Conservation (phyloP, 2,113 vertebrate genomes). For the Sorex araneus region DNA sequence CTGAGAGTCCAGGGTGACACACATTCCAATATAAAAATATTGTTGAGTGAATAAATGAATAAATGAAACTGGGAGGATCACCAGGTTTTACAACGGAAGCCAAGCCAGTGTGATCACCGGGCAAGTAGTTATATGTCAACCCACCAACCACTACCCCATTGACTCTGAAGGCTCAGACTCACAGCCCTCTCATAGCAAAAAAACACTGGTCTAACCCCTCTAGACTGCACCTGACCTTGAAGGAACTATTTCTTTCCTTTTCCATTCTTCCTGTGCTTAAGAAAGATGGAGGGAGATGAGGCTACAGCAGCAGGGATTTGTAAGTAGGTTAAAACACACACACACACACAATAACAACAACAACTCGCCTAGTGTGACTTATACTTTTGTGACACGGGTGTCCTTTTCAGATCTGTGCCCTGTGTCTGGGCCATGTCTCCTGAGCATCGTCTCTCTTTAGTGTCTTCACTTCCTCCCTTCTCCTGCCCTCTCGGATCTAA, state of each 20-base stretch:
- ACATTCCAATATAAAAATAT: background rate
- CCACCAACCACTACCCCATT: background rate
- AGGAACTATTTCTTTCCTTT: background rate
- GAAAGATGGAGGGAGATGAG: background rate
- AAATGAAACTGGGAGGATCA: background rate
- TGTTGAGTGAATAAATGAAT: background rate
- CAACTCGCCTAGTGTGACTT: background rate
- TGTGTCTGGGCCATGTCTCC: background rate
- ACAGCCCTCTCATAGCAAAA: background rate
- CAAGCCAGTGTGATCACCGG: background rate
- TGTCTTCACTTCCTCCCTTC: background rate
- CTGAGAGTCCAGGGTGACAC: background rate
- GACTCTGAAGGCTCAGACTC: background rate
- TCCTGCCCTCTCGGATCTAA: background rate
- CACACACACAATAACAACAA: background rate
- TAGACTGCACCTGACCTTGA: background rate
- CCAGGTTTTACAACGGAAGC: background rate
- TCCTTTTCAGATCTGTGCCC: background rate
- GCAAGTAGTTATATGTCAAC: slow-evolving; percentile 24
- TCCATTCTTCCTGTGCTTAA: background rate
- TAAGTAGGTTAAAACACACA: background rate
- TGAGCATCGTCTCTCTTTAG: background rate
- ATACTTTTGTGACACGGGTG: rapidly evolving
- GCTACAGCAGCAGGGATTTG: background rate
- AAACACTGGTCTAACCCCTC: background rate